Conservation (phyloP, 1,140 invertebrate species). For the Drosophila malerkotliana region DNA sequence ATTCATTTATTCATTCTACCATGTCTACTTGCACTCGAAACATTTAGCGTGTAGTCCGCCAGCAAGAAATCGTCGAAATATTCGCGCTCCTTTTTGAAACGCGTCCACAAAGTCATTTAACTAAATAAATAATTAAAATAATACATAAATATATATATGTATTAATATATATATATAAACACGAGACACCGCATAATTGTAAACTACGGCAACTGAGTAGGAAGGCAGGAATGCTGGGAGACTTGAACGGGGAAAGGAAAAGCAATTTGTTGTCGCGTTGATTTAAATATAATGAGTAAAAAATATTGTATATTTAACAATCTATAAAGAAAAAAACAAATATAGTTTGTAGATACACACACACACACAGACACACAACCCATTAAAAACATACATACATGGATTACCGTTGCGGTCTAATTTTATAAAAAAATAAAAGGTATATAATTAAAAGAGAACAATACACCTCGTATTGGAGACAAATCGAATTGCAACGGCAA, state of each 20-base stretch:
- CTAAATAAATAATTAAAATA: constrained; percentile 26
- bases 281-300: constrained; percentile 39
- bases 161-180: constrained; percentile 4
- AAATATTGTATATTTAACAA: constrained; percentile 69
- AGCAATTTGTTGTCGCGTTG: constrained; percentile 52
- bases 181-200: constrained; percentile 9
- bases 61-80: constrained; percentile 27
- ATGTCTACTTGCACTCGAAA: constrained; percentile 34
- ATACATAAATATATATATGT: constrained; percentile 6
- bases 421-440: constrained; percentile 24
- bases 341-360: constrained; percentile 46
- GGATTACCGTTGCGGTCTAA: constrained; percentile 43
- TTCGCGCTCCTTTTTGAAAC: constrained; percentile 36
- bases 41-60: constrained; percentile 58
- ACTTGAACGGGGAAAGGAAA: constrained; percentile 1
- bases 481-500: constrained; percentile 48
- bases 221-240: neutral
- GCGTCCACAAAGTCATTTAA: constrained; percentile 66
- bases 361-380: constrained; percentile 25
- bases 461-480: constrained; percentile 13
- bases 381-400: constrained; percentile 19
- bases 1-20: constrained; percentile 20
- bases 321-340: constrained; percentile 45
- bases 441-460: constrained; percentile 9
- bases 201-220: constrained; percentile 21